Base-by-base conservation (phyloP, 2,888 invertebrate species). In the Anoncus sp. region DNA sequence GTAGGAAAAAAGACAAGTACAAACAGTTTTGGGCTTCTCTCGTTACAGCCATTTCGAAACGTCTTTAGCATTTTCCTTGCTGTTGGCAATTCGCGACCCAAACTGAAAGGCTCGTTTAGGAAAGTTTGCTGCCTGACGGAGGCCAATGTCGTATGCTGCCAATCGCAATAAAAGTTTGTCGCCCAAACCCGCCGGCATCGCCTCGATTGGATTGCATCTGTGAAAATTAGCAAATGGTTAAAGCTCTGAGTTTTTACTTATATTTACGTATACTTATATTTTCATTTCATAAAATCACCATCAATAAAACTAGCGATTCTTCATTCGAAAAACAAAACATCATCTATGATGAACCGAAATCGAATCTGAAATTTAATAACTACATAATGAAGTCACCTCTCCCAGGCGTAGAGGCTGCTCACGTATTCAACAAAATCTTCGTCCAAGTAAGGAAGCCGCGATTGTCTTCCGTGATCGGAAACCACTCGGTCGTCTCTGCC, bases 71-170 rank as follows among this genome's bases (percentile, higher is more conserved):
- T 97, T 97, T 92, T 98, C 97, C 89, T 96, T 97, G 59, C 94
- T 94, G 90, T 97, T 96, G 5, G 98, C 99, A 87, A 99, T 98
- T 87, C 97, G 94, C 0, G 98, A 98, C 12, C 99, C 99, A 93
- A 99, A 99, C 90, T 99, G 99, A 84, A 99, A 94, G 0, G 99
- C 99, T 89, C 98, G 92, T 91, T 99, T 99, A 51, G 97, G 97
- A 60, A 97, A 93, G 51, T 91, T 90, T 4, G 95, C 94, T 5
- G 94, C 94, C 66, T 92, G 91, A 79, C 89, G 90, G 43, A 97
- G 92, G 1, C 96, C 96, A 43, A 97, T 90, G 77, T 94, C 91
- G 83, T 93, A 93, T 0, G 96, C 97, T 65, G 94, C 92, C 22
- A 96, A 92, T 83, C 99, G 93, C 51, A 99, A 92, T 60, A 99